Percentiles rank a stretch among this genome's conserved stretches.
Evolutionary conservation across 2,797 vertebrate species (phyloP).

Genomic region (Orestias chungarensis): DNA sequence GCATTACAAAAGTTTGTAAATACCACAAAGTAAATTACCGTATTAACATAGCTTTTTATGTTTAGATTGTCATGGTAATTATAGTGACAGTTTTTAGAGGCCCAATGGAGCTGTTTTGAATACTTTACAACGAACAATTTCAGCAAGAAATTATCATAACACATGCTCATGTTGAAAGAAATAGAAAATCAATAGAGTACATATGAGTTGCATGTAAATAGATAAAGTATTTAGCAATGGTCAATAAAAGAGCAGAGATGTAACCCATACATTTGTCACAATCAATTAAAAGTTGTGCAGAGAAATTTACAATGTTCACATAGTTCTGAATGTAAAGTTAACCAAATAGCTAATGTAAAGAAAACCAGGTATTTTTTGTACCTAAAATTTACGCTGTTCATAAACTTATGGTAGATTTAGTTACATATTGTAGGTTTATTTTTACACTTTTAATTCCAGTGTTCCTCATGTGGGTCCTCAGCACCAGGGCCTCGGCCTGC

Average conservation of each 20-base stretch:
- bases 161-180: neutral
- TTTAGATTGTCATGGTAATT: constrained; percentile 32
- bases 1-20: constrained; percentile 37
- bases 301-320: no score
- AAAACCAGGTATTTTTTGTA: no score
- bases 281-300: no score
- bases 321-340: no score
- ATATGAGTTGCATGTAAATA: neutral
- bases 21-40: constrained; percentile 37
- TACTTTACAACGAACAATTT: neutral
- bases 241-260: neutral
- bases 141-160: neutral
- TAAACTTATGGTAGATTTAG: no score
- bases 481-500: no score
- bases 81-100: constrained; percentile 8
- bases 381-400: no score
- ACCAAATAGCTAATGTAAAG: no score
- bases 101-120: neutral
- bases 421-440: no score
- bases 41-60: constrained; percentile 31
- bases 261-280: neutral
- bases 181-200: neutral
- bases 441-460: no score
- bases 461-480: no score
- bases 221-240: neutral